Evolutionary conservation across 2,113 vertebrate genomes (phyloP), one percentile per base, ranked within the genome.

Genomic region (Seriola dumerili): DNA sequence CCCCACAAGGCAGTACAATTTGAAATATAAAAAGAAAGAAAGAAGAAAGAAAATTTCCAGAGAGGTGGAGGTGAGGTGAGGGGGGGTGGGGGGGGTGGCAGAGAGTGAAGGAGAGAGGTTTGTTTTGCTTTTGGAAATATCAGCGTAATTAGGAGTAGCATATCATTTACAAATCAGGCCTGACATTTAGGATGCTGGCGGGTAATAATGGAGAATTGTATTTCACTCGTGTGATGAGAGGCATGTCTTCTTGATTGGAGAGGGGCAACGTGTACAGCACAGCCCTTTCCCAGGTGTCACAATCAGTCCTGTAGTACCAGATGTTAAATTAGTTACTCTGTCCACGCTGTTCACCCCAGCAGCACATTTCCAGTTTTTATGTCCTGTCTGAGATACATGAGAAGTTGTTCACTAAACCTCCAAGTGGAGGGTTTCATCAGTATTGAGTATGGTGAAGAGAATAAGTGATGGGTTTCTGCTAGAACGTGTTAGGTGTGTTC

Each of bases 151-250:
- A 91, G 87, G 61, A 80, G 78, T 65, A 85, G 91, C 90, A 85
- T 90, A 90, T 93, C 67, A 90, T 91, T 94, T 91, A 90, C 88
- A 92, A 91, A 93, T 94, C 90, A 91, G 72, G 62, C 80, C 71
- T 94, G 92, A 93, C 90, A 92, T 94, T 94, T 94, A 82, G 87
- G 82, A 88, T 80, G 77, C 78, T 80, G 79, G 70, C 48, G 72
- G 88, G 88, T 88, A 85, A 87, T 89, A 86, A 89, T 81, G 70
- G 57, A 83, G 83, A 83, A 85, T 85, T 87, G 70, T 81, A 79
- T 93, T 91, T 83, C 76, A 84, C 67, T 83, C 34, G 12, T 83
- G 73, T 83, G 77, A 92, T 86, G 69, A 83, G 80, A 85, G 87
- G 55, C 83, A 84, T 79, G 52, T 82, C 68, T 78, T 71, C 75